Conservation (phyloP, 2,797 vertebrate genomes). For the Sebastes steindachneri region DNA sequence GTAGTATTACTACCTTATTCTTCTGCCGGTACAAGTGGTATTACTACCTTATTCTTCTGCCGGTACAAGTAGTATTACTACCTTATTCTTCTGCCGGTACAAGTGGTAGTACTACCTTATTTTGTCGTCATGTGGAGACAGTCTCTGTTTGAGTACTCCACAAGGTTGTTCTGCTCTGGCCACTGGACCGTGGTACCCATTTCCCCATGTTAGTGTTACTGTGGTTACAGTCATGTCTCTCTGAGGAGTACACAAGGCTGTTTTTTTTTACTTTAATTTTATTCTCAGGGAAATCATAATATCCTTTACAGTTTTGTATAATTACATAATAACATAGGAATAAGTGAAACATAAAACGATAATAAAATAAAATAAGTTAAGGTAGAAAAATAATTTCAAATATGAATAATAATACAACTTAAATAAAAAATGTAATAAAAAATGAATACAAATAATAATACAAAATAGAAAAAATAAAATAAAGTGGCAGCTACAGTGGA, state of each 20-base stretch:
- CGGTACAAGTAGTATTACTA: not conserved
- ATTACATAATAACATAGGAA: too few relatives aligned
- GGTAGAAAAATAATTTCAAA: too few relatives aligned
- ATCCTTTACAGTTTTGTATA: too few relatives aligned
- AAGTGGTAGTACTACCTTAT: not conserved
- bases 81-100: not conserved
- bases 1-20: too few relatives aligned
- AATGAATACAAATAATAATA: not conserved
- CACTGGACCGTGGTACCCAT: not conserved
- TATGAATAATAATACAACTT: too few relatives aligned
- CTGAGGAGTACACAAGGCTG: slow-evolving; percentile 34
- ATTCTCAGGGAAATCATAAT: too few relatives aligned
- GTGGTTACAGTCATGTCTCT: slow-evolving; percentile 71
- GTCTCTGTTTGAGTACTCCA: slow-evolving; percentile 5
- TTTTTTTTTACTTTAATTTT: too few relatives aligned
- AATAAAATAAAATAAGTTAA: too few relatives aligned
- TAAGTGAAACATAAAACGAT: too few relatives aligned
- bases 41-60: not conserved
- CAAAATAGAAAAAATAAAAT: not conserved
- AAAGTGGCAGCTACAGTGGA: slow-evolving; percentile 8
- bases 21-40: not conserved
- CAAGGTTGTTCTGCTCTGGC: slow-evolving; percentile 11
- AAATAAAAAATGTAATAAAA: not conserved
- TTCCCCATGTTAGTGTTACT: slow-evolving; percentile 61
- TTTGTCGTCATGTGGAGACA: slow-evolving; percentile 5